Evolutionary conservation across 2,113 vertebrate species (phyloP).

Genomic region (Delphinus delphis): DNA sequence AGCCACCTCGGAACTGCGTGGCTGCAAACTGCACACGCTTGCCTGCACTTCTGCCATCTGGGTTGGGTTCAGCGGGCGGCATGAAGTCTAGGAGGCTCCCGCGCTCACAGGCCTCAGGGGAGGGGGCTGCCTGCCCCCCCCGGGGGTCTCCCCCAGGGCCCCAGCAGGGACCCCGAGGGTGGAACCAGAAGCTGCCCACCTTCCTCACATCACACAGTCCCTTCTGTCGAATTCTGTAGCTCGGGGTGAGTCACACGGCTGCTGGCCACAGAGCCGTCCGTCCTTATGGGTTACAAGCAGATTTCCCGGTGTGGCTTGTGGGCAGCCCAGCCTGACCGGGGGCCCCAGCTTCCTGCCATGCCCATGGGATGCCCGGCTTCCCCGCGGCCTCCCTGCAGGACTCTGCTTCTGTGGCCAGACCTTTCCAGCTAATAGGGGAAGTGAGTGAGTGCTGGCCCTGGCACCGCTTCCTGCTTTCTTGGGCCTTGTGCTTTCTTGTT

Average conservation of each 20-base stretch:
- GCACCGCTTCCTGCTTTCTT: neutral
- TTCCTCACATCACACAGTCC: fast-evolving
- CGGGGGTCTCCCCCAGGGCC: neutral
- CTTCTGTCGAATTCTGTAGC: fast-evolving
- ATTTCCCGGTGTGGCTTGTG: fast-evolving
- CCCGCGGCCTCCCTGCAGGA: no score
- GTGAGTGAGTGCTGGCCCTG: neutral
- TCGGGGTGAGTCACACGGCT: no score
- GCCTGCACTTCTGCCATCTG: neutral
- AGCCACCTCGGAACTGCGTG: neutral
- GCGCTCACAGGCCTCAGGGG: neutral
- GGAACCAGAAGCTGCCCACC: neutral
- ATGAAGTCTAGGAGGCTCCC: neutral
- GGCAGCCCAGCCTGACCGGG: fast-evolving
- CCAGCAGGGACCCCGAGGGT: neutral
- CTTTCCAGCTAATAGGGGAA: neutral
- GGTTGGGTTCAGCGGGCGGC: fast-evolving
- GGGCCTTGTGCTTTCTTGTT: fast-evolving
- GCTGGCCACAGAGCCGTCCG: no score
- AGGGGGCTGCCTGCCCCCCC: neutral
- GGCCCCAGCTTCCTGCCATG: neutral
- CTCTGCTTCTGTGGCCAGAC: no score
- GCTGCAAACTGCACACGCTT: neutral
- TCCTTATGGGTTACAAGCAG: no score
- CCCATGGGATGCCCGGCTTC: no score